Evolutionary conservation across 2,113 vertebrate species (phyloP), one percentile per base, ranked within the genome.

Genomic region (Dasypus novemcinctus): DNA sequence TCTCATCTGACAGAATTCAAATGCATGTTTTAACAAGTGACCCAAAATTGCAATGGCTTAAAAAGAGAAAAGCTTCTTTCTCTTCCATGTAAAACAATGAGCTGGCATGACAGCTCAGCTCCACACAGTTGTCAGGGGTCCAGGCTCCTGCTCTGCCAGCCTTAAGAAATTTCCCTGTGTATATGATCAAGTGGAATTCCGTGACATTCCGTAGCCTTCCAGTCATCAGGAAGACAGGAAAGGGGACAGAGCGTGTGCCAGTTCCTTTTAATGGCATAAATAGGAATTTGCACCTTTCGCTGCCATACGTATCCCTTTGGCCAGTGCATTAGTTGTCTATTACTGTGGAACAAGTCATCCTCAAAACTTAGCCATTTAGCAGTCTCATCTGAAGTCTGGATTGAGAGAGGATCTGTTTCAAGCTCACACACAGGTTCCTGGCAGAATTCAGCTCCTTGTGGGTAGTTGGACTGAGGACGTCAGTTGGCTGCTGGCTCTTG

Each of bases 211-310:
- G 21, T 27, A 29, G 52, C 38, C 10, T 63, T 46, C 69, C 17
- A 72, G 61, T 1, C 27, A 31, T 2, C 3, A 59, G 33, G 52
- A 33, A 46, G 8, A 89, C 8, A 71, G 36, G 46, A 20, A 43
- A 41, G 27, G 10, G 31, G 38, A 4, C 25, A 11, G 46, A 87
- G 1, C 33, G 4, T 2, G 0, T 7, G 23, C 9, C 1, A 18
- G 25, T 36, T 57, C 15, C 4, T 7, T 79, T 49, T 46, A 64
- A 27, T 31, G 74, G 61, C 29, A 29, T 49, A 46, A 63, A 18
- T 41, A 63, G 46, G 36, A 92, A 54, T 52, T 17, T 3, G 1
- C 31, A 66, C 4, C 6, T 9, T 31, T 1, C 18, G 9, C 7
- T 64, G 2, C 9, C 12, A 33, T 7, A 9, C 36, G 23, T 54